phyloP scores from a whole-genome alignment of 2,113 vertebrate species.

The Azemiops feae region DNA sequence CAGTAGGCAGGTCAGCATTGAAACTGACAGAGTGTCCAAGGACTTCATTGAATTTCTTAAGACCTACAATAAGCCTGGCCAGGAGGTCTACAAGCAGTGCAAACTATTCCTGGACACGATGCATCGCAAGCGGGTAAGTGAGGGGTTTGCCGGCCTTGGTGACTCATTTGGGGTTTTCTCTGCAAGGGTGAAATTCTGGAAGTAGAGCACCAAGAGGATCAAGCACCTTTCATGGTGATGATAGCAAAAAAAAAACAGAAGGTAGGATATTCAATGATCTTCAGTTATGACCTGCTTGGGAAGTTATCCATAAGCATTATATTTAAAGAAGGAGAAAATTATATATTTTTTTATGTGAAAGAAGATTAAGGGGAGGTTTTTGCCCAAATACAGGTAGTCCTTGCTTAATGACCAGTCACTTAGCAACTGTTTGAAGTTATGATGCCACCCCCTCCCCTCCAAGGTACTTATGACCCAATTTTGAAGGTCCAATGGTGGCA shows the following conservation, averaged over 20 bases:
- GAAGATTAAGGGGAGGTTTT: not conserved
- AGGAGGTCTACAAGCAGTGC: constrained; percentile 93
- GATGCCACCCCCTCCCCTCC: no score
- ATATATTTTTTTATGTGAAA: not conserved
- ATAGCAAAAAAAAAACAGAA: not conserved
- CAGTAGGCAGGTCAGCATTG: constrained; percentile 86
- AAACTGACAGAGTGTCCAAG: constrained; percentile 88
- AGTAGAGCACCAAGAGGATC: not conserved
- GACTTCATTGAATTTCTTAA: constrained; percentile 95
- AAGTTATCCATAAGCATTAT: not conserved
- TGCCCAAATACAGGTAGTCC: not conserved
- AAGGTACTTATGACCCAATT: not conserved
- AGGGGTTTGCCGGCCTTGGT: not conserved
- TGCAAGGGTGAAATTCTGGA: not conserved
- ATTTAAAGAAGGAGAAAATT: not conserved
- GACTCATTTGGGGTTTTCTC: not conserved
- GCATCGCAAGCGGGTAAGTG: constrained; percentile 86
- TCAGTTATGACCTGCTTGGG: not conserved
- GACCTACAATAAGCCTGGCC: constrained; percentile 85
- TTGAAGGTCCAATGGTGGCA: not conserved
- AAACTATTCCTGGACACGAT: constrained; percentile 84
- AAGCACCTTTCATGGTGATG: not conserved
- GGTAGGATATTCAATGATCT: not conserved
- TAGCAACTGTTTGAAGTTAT: not conserved
- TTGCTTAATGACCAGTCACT: not conserved